Evolutionary conservation across 2,797 vertebrate species (phyloP).

Genomic region (Crypturellus tataupa): DNA sequence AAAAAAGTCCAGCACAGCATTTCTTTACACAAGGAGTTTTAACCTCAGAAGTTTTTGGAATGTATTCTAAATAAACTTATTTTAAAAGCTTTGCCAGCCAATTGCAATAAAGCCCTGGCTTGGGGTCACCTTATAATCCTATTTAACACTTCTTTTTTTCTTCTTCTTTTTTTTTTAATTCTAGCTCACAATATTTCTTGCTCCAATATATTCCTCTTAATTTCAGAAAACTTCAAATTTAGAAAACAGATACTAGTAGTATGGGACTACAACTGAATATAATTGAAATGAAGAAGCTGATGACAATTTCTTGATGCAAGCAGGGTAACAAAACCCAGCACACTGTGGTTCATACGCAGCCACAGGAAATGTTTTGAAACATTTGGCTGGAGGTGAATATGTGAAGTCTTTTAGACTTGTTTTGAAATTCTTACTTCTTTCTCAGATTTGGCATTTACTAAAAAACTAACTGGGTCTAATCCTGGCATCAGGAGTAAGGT

Average conservation of each 20-base stretch:
- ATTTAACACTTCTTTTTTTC: not conserved
- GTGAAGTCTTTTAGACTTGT: not conserved
- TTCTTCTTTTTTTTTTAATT: not conserved
- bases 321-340: not conserved
- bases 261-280: not conserved
- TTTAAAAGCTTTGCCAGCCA: not conserved
- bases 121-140: conserved; percentile 2
- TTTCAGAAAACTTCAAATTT: conserved; percentile 17
- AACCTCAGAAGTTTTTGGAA: not conserved
- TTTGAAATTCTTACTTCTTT: not conserved
- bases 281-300: not conserved
- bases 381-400: not conserved
- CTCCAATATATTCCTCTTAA: conserved; percentile 37
- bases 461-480: not conserved
- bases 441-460: not conserved
- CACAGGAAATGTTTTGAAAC: conserved; percentile 7
- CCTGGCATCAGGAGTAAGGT: not conserved
- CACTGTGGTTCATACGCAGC: not conserved
- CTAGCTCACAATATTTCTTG: conserved; percentile 17
- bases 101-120: conserved; percentile 30
- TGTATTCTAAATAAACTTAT: not conserved
- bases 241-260: not conserved
- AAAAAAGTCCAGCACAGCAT: conserved; percentile 50
- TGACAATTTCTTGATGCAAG: not conserved
- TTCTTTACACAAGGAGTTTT: conserved; percentile 33